Conservation (phyloP, 2,797 vertebrate species). For the Mionectes olivaceus region DNA sequence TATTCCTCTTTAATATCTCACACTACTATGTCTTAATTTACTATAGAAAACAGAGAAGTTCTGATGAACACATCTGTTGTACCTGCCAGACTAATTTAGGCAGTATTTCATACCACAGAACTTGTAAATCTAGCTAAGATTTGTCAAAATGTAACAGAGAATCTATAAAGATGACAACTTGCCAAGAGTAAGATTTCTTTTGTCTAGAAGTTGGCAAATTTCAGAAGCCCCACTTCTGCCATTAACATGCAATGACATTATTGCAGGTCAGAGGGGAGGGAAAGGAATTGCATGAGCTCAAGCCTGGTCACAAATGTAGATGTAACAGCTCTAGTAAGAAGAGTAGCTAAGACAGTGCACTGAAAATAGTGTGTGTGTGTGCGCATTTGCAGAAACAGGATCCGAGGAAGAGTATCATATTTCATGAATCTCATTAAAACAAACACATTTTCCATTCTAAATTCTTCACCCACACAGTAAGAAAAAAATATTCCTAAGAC, state of each 20-base stretch:
- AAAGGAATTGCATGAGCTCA: background rate
- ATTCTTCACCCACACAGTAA: background rate
- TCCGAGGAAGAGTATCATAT: background rate
- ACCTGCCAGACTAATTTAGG: background rate
- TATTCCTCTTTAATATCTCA: background rate
- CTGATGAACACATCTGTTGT: background rate
- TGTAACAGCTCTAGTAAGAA: background rate
- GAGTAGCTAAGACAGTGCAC: background rate
- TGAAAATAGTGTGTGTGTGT: background rate
- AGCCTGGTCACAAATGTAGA: rapidly evolving
- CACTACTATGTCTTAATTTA: background rate
- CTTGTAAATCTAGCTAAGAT: background rate
- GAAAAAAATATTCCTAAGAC: background rate
- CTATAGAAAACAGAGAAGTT: background rate
- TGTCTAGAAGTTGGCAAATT: background rate
- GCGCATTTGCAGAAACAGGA: background rate
- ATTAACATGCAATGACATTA: background rate
- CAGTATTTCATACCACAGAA: background rate
- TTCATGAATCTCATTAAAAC: background rate
- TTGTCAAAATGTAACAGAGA: background rate
- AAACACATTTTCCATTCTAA: background rate
- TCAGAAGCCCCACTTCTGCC: background rate
- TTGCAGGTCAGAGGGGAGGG: background rate
- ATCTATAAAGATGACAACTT: background rate
- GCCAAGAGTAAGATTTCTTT: background rate